A percentile compares a stretch with the other conserved stretches of the same genome.
These are phyloP conservation scores for Malurus alboscapulatus DNA, from an alignment of 2,113 vertebrate genomes.

Conservation along the genomic window DNA sequence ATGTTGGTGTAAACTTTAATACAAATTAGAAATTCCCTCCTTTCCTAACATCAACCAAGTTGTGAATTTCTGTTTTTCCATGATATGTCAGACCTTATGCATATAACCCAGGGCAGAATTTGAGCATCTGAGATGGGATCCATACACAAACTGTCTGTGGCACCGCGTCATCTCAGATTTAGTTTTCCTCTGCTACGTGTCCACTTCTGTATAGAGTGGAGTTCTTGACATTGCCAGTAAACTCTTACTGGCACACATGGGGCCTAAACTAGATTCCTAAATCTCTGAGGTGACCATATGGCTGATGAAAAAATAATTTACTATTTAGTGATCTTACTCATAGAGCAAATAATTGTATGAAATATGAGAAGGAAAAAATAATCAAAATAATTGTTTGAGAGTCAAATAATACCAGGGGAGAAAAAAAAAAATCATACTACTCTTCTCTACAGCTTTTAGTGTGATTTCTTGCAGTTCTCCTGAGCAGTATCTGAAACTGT, in stretches of 20 bases:
- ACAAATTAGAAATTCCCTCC: not conserved
- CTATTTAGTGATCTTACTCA: constrained; percentile 60
- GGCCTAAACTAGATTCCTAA: constrained; percentile 40
- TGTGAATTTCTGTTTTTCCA: not conserved
- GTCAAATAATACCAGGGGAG: not conserved
- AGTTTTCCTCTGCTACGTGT: not conserved
- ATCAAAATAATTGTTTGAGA: not conserved
- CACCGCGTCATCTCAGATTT: not conserved
- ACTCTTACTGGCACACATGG: constrained; percentile 65
- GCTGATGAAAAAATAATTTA: constrained; percentile 49
- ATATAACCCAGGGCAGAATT: not conserved
- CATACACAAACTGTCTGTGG: not conserved
- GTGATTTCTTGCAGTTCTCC: not conserved
- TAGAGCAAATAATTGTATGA: constrained; percentile 28
- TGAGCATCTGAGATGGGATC: not conserved
- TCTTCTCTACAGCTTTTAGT: not conserved
- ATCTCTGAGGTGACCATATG: constrained; percentile 70
- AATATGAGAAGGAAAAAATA: constrained; percentile 2
- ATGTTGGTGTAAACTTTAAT: not conserved
- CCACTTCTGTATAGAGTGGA: constrained; percentile 22
- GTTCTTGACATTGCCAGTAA: constrained; percentile 63
- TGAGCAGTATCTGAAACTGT: not conserved
- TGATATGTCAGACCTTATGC: not conserved
- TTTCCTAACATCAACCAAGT: not conserved
- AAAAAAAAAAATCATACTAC: not conserved